Base-by-base conservation (phyloP, 1,140 invertebrate species). In the Musca vetustissima region DNA sequence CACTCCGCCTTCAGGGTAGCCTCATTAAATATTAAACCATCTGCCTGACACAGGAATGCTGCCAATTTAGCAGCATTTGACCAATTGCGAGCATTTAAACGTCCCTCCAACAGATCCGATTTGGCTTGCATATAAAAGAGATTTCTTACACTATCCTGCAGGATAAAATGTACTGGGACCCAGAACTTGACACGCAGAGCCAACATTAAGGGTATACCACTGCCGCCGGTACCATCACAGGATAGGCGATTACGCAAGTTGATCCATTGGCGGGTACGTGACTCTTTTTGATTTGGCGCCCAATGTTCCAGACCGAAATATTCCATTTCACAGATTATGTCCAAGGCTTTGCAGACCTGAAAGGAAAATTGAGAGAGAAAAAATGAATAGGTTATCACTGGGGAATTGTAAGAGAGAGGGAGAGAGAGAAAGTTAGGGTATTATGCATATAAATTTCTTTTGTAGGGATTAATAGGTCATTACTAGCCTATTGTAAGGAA, bases 141-240 rank as follows among this genome's bases (percentile, higher is more conserved):
- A 82, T 94, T 91, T 66, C 92, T 88, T 19, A 92, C 94, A 15
- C 89, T 88, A 77, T 93, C 91, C 83, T 94, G 92, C 50, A 93
- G 87, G 61, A 96, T 86, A 68, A 90, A 87, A 84, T 95, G 93
- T 13, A 93, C 93, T 1, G 92, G 92, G 48, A 96, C 93, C 91
- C 92, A 95, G 85, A 95, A 95, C 80, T 96, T 95, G 22, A 93
- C 92, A 76, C 83, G 89, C 73, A 84, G 85, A 76, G 85, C 92
- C 81, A 89, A 83, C 64, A 85, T 81, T 64, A 84, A 66, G 14
- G 85, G 84, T 15, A 85, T 83, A 64, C 85, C 84, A 49, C 76
- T 89, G 76, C 77, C 87, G 83, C 74, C 88, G 87, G 73, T 86
- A 80, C 59, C 85, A 79, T 80, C 92, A 8, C 73, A 73, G 3